Evolutionary conservation across 2,797 vertebrate genomes (phyloP).

Genomic region (Pipistrellus pipistrellus): DNA sequence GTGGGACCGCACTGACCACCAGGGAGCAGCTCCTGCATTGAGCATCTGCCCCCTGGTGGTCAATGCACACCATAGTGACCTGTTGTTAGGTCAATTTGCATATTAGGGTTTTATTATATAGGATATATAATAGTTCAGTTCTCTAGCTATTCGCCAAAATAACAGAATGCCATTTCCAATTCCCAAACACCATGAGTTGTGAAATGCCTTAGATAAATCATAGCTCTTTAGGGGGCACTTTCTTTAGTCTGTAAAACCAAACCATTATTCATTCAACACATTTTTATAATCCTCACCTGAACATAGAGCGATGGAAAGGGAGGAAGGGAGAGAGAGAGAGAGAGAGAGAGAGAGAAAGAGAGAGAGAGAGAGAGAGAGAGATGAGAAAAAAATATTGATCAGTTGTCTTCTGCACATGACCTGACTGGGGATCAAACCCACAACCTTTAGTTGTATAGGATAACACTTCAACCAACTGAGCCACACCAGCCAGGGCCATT

Average conservation of each 20-base stretch:
- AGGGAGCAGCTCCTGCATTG: no score
- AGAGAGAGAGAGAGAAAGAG: no score
- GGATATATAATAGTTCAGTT: not conserved
- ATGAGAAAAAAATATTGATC: no score
- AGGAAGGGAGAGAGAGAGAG: no score
- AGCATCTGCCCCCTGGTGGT: no score
- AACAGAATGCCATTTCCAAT: conserved; percentile 27
- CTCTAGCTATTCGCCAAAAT: conserved; percentile 17
- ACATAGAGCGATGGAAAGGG: not conserved
- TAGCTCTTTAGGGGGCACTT: not conserved
- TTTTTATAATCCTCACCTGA: not conserved
- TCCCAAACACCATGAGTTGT: not conserved
- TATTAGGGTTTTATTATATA: no score
- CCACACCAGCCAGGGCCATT: not conserved
- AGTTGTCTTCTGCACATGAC: not conserved
- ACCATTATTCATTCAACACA: not conserved
- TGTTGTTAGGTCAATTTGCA: no score
- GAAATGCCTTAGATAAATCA: conserved; percentile 6
- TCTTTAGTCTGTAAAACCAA: not conserved
- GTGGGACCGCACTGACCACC: no score
- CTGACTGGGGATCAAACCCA: not conserved
- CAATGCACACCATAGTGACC: no score
- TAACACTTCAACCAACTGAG: not conserved
- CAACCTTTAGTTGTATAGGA: no score
- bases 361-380: no score